phyloP scores from a whole-genome alignment of 2,888 invertebrate genomes.

The Falcaria lacertinaria region DNA sequence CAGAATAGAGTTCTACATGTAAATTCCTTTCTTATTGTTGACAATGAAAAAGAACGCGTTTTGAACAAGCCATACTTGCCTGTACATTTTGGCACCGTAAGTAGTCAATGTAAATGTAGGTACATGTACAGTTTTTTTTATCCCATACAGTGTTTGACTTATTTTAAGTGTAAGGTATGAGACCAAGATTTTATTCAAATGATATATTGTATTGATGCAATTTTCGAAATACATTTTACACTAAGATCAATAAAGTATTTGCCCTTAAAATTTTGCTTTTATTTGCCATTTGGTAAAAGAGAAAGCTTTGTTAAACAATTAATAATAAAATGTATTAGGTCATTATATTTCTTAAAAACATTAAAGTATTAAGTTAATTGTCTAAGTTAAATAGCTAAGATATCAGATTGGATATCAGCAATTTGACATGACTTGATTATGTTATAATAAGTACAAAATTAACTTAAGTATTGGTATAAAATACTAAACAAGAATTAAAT shows the following conservation, averaged over 20 bases:
- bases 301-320: not conserved
- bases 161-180: constrained; percentile 68
- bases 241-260: constrained; percentile 79
- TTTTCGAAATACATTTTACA: constrained; percentile 78
- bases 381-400: not conserved
- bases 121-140: constrained; percentile 68
- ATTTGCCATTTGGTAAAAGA: constrained; percentile 24
- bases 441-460: constrained; percentile 24
- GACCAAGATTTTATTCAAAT: constrained; percentile 76
- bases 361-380: too few relatives aligned
- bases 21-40: not conserved
- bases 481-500: constrained; percentile 27
- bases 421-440: constrained; percentile 14
- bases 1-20: not conserved
- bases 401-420: not conserved
- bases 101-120: constrained; percentile 58
- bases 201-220: constrained; percentile 74
- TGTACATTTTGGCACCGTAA: constrained; percentile 57
- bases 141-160: constrained; percentile 56
- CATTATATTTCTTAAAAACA: not conserved
- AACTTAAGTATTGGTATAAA: constrained; percentile 23
- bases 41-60: constrained; percentile 5
- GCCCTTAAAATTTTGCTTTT: constrained; percentile 52
- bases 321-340: not conserved
- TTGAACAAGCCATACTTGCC: constrained; percentile 25